Base-by-base conservation (phyloP, 2,113 vertebrate species). In the Mustela nigripes region DNA sequence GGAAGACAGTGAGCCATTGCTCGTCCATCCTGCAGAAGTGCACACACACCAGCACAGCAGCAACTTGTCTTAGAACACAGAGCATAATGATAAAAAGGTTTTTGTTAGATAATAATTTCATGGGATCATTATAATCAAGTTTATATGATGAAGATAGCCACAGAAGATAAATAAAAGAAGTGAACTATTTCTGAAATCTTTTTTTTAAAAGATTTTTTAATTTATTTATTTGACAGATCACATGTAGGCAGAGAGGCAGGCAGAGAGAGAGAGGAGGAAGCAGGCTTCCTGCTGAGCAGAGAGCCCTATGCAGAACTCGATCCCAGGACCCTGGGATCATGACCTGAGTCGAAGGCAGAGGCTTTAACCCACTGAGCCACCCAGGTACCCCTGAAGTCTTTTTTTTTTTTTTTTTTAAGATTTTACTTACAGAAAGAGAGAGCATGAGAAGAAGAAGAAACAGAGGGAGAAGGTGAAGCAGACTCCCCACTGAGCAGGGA, bases 151-250 rank as follows among this genome's bases (percentile, higher is more conserved):
- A 74, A 94, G 81, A 7, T 8, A 91, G 58, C 28, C 74, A 73
- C 19, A 81, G 60, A 92, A 95, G 82, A 86, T 36, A 88, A 90
- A 74, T 45, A 60, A 76, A 87, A 78, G 19, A 60, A 81, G 7
- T 58, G 33, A 78, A 21, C 78, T 53, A 33, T 50, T 48, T n/a
- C 80, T 85, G 36, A 94, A 92, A 71, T 65, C 33, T 69, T 19
- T 69, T 69, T 67, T 69, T 69, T n/a, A 1, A 14, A 50, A 50
- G 11, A 50, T 14, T 69, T 10, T 69, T 50, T 2, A 50, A 15
- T 11, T 67, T 67, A n/a, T 19, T 69, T 69, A 69, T 69, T 69
- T 69, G 15, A 69, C 31, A 69, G 33, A 69, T 16, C 48, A 50
- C 48, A 50, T 2, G 48, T 12, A 50, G 48, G 48, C 48, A 50